A percentile compares a stretch with the other conserved stretches of the same genome.
Conservation (phyloP, 2,888 invertebrate species). For the Aphidius colemani region DNA sequence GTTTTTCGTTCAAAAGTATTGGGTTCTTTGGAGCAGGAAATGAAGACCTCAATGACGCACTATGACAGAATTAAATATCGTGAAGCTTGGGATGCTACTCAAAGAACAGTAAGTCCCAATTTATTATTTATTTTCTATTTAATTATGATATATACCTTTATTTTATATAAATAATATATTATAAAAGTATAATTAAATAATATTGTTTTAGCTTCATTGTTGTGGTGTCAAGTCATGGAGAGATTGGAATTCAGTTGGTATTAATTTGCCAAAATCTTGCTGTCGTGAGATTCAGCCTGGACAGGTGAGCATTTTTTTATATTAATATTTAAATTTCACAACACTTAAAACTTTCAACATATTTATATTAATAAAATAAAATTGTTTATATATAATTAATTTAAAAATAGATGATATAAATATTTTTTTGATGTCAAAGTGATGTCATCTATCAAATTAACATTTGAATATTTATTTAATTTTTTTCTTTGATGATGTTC, state of each 20-base stretch:
- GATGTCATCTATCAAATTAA: conserved; percentile 7
- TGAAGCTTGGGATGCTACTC: conserved; percentile 87
- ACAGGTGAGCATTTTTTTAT: conserved; percentile 56
- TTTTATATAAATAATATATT: not conserved
- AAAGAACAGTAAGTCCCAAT: conserved; percentile 64
- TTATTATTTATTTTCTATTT: conserved; percentile 11
- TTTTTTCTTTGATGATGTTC: too few species aligned
- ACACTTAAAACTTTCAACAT: conserved; percentile 13
- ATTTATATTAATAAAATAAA: conserved; percentile 15
- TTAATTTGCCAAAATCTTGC: conserved; percentile 74
- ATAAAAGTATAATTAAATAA: conserved; percentile 14
- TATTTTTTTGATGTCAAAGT: conserved; percentile 1
- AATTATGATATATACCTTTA: conserved; percentile 2
- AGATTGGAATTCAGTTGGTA: conserved; percentile 72
- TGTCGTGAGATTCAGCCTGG: conserved; percentile 68
- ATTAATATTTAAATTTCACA: conserved; percentile 5
- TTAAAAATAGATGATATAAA: conserved; percentile 14
- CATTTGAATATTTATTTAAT: not conserved
- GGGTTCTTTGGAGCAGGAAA: conserved; percentile 75
- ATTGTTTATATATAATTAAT: not conserved
- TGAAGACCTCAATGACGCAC: conserved; percentile 75
- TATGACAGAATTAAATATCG: conserved; percentile 76
- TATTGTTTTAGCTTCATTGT: conserved; percentile 69
- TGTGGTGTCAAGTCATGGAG: conserved; percentile 79
- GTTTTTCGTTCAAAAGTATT: conserved; percentile 86